Conservation (phyloP, 2,113 vertebrate species). For the Strigops habroptila region DNA sequence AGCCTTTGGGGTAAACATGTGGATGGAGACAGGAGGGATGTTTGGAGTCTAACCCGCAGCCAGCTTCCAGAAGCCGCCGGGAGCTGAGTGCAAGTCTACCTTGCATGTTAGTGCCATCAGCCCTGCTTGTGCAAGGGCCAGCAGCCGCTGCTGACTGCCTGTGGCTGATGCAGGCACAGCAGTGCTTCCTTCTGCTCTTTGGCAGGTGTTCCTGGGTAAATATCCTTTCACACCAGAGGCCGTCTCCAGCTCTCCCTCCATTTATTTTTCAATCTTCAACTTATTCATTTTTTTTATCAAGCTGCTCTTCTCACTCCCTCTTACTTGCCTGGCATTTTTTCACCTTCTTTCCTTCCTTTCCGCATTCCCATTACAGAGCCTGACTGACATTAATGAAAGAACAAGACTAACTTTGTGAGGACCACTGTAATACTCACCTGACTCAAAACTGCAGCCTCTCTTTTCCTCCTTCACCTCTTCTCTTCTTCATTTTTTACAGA, state of each 20-base stretch:
- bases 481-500: background rate
- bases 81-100: background rate
- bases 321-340: background rate
- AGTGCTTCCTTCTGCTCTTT: background rate
- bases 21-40: background rate
- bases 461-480: background rate
- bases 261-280: background rate
- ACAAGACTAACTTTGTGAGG: background rate
- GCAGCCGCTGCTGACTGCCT: background rate
- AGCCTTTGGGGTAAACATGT: background rate
- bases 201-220: background rate
- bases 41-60: background rate
- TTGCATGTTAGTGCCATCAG: background rate
- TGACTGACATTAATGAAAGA: background rate
- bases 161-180: background rate
- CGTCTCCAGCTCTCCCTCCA: background rate
- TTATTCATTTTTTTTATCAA: background rate
- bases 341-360: background rate
- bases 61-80: background rate
- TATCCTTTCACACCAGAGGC: background rate
- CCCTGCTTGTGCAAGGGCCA: background rate
- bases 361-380: background rate
- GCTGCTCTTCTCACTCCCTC: background rate
- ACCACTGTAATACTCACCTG: background rate
- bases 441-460: background rate